These are phyloP conservation scores for Threskiornis aethiopicus DNA, from an alignment of 2,797 vertebrate genomes.

Conservation along the genomic window DNA sequence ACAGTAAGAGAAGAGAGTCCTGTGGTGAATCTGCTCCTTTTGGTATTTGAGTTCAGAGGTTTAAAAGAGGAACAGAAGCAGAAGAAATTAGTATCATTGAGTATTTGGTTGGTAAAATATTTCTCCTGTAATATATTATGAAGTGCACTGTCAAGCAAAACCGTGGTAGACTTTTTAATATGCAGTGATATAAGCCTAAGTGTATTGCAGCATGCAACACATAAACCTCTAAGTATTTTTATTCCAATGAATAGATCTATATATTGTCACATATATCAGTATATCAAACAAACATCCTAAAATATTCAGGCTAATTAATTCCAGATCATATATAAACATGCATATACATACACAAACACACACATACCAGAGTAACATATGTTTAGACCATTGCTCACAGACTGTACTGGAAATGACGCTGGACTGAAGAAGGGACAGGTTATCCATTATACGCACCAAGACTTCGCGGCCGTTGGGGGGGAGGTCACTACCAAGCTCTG, in stretches of 20 bases:
- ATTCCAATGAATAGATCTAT: background rate
- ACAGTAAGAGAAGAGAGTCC: background rate
- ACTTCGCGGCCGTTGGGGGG: rapidly evolving
- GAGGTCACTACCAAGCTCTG: background rate
- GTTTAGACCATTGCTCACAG: background rate
- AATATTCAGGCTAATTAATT: background rate
- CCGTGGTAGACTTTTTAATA: background rate
- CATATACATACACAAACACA: background rate
- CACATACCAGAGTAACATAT: background rate
- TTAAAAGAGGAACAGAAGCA: background rate
- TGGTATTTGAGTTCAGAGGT: background rate
- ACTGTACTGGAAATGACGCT: background rate
- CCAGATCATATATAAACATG: background rate
- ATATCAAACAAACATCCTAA: background rate
- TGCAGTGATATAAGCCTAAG: background rate
- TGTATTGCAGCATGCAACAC: background rate
- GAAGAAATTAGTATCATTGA: background rate
- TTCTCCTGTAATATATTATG: background rate
- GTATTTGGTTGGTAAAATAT: background rate
- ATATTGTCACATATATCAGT: background rate
- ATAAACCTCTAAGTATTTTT: background rate
- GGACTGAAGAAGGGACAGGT: background rate
- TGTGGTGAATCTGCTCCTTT: background rate
- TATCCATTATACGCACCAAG: background rate
- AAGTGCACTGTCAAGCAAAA: background rate